Evolutionary conservation across 2,888 invertebrate genomes (phyloP), one percentile per base, ranked within the genome.

Genomic region (Adelognathus sp.): DNA sequence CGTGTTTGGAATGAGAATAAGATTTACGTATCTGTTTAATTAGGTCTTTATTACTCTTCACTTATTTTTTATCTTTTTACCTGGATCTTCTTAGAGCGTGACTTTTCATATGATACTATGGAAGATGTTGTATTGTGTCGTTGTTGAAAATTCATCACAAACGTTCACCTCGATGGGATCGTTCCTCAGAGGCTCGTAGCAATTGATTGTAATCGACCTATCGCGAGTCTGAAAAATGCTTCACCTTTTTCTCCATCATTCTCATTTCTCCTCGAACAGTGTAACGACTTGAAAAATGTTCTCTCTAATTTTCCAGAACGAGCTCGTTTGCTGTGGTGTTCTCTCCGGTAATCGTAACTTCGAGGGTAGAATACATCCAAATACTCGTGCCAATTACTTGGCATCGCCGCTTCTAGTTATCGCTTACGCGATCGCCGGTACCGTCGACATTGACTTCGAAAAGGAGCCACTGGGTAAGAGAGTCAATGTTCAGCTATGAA

Each of bases 261-360:
- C 46, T 1, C 24, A n/a, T 11, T 50, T 50, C n/a, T 50, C 46
- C 11, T 24, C 11, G n/a, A 21, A 50, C 11, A 9, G 1, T 24
- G 21, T 21, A 5, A 36, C 3, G 9, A 9, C 36, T n/a, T 6
- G 2, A 7, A 9, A n/a, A 11, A 24, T 16, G 31, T 71, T 50
- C 16, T n/a, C 60, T 54, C 9, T 7, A 31, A 6, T 44, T 75
- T 67, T 71, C 11, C 90, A 97, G 95, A 97, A 98, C 89, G 97
- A 97, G 89, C 93, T 99, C 50, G 97, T 99, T 0, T 98, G 98
- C 87, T 97, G 97, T 88, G 98, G 99, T 0, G 98, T 99, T 0
- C 93, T 99, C 0, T 99, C 99, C 0, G 99, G 99, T 0, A 99
- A 99, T 92, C 94, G 99, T 2, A 99, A 99, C 92, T 99, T 99